Evolutionary conservation across 2,113 vertebrate species (phyloP), one percentile per base, ranked within the genome.

Genomic region (Ovis canadensis): DNA sequence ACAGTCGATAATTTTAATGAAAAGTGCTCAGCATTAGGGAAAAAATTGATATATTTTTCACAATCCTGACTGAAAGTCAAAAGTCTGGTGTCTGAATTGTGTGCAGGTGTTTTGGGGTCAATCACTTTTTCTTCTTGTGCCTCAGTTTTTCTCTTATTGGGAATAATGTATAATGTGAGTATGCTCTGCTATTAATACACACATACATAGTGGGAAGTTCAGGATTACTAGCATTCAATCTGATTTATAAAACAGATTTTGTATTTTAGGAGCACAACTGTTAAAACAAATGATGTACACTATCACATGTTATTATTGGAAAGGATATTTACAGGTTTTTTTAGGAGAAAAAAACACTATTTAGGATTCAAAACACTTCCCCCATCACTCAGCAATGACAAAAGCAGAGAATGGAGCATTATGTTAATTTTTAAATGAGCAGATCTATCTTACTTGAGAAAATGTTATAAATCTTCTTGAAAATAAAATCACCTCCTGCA

Each of bases 191-290:
- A 78, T 96, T 86, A 88, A 83, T 19, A 88, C 27, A 95, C 3
- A 64, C 40, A 59, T 96, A 88, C 17, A 40, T 67, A 91, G 50
- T 84, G 21, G 60, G 14, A 31, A 57, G 36, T 91, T 64, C 3
- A 27, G 25, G 60, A 96, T 52, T 83, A 92, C 64, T 88, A 94
- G 48, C n/a, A 81, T 60, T 94, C 43, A 88, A 62, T 93, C 64
- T 78, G 74, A 86, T 27, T 96, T 86, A 78, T 85, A 67, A 95
- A 90, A 88, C 67, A 5, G 17, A 40, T 92, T 85, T 95, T 94
- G 57, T 85, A 88, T 94, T 98, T 95, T 59, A 95, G 55, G n/a
- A 96, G 52, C 16, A 82, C 45, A 97, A 21, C 27, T 93, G 27
- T 60, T 85, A 25, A 96, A 50, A 67, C 43, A 88, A 90, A 92